phyloP scores from a whole-genome alignment of 2,113 vertebrate genomes.

The Mus musculus region GRCm39 chr10:39320001-39320500 shows the following conservation, averaged over 20 bases:
- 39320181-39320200: not conserved
- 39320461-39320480: not conserved
- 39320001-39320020: not conserved
- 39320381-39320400: not conserved
- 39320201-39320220: not conserved
- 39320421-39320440: not conserved
- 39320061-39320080: not conserved
- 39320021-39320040: not conserved
- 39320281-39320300: not conserved
- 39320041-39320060: not conserved
- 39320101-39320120: not conserved
- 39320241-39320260: not conserved
- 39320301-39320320: rapidly evolving
- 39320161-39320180: constrained; percentile 4
- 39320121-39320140: not conserved
- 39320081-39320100: not conserved
- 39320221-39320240: not conserved
- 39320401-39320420: not conserved
- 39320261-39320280: not conserved
- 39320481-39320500: not conserved
- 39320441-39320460: not conserved
- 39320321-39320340: not conserved
- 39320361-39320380: not conserved
- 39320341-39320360: not conserved
- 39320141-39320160: not conserved